Percentiles rank a stretch among this genome's conserved stretches.
Conservation (phyloP, 2,797 vertebrate genomes). For the Streptopelia turtur region DNA sequence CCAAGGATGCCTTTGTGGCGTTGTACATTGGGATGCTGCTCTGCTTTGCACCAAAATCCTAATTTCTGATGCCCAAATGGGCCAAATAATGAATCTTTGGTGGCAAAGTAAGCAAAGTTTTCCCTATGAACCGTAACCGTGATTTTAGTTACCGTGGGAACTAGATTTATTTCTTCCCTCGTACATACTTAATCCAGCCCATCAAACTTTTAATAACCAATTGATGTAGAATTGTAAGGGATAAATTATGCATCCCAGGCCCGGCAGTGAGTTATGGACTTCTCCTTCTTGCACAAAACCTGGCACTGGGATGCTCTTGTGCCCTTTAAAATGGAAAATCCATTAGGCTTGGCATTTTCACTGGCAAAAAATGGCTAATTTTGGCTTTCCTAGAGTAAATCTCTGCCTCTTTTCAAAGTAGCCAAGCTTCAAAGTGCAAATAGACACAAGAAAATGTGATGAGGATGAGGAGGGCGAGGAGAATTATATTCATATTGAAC, state of each 20-base stretch:
- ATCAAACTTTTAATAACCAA: slow-evolving; percentile 81
- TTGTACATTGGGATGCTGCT: neutral
- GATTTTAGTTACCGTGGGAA: slow-evolving; percentile 78
- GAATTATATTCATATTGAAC: neutral
- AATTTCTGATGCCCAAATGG: neutral
- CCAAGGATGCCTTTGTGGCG: neutral
- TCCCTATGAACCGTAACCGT: neutral
- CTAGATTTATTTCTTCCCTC: slow-evolving; percentile 73
- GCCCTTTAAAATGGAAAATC: neutral
- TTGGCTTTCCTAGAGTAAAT: neutral
- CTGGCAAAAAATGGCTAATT: neutral
- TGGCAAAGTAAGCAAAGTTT: slow-evolving; percentile 21
- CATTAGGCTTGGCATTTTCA: neutral
- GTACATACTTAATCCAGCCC: slow-evolving; percentile 65
- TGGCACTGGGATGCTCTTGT: fast-evolving
- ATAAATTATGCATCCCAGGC: slow-evolving; percentile 79
- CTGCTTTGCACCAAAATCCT: neutral
- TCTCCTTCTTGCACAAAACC: slow-evolving; percentile 14
- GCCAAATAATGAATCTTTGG: neutral
- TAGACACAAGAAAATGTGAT: fast-evolving
- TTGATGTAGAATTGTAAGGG: slow-evolving; percentile 78
- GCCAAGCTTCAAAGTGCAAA: neutral
- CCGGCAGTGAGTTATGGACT: slow-evolving; percentile 73
- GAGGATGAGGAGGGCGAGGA: neutral
- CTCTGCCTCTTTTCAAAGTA: neutral